phyloP scores from a whole-genome alignment of 2,797 vertebrate species.

The Spinus pinus region DNA sequence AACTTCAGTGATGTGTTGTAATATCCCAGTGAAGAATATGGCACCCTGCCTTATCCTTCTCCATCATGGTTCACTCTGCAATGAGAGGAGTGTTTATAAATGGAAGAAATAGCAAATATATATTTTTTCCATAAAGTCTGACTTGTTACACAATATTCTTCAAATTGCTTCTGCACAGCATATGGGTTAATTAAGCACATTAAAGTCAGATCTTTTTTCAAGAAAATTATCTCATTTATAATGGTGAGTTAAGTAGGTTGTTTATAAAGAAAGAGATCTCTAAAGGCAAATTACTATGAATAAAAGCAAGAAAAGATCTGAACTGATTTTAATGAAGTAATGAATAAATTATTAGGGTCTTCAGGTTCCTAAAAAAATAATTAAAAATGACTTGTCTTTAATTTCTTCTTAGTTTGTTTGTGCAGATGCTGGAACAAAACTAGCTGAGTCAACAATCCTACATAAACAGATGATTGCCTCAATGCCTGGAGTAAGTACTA shows the following conservation, averaged over 20 bases:
- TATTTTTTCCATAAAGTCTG: neutral
- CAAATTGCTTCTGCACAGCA: neutral
- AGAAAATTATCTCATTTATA: slow-evolving; percentile 5
- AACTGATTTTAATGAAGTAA: slow-evolving; percentile 35
- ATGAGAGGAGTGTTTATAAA: neutral
- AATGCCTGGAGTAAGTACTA: slow-evolving; percentile 89
- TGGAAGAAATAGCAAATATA: neutral
- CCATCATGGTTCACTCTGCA: neutral
- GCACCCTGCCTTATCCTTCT: neutral
- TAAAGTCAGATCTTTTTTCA: neutral
- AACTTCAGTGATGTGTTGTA: neutral
- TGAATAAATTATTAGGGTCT: slow-evolving; percentile 46
- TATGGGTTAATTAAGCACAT: neutral
- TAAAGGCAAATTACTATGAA: neutral
- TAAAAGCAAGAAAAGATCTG: slow-evolving; percentile 20
- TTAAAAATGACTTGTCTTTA: slow-evolving; percentile 54
- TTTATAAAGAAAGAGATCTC: neutral
- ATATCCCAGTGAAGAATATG: neutral
- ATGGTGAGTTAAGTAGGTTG: neutral
- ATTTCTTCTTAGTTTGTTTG: slow-evolving; percentile 91
- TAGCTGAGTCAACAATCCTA: slow-evolving; percentile 96
- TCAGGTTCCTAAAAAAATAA: slow-evolving; percentile 39
- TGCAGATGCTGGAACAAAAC: slow-evolving; percentile 93
- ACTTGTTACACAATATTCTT: neutral
- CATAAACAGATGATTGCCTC: slow-evolving; percentile 98